Base-by-base conservation (phyloP, 2,797 vertebrate genomes). In the Fistularia tabacaria region DNA sequence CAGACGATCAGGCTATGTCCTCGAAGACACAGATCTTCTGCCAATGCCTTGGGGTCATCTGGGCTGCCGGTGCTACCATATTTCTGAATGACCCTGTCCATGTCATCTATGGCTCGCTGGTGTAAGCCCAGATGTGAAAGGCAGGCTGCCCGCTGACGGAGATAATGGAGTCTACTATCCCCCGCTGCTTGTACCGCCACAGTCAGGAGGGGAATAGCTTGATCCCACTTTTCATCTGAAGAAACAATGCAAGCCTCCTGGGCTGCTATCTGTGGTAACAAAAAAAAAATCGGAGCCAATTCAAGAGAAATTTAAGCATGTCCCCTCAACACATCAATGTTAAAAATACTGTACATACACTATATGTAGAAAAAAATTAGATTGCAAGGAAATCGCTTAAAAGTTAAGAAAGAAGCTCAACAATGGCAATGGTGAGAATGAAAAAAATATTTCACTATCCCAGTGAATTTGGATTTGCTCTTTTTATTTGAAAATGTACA, bases 111-210 rank as follows among this genome's bases (percentile, higher is more conserved):
- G 1, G 93, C 94, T 6, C 58, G 78, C 14, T 81, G 54, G 0
- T 93, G 90, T 3, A 91, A 76, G 36, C 80, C 87, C 43, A 96
- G 85, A 49, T 88, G 88, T 0, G 70, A 74, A 0, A 96, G 85
- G 77, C 94, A 97, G 13, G 82, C 54, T 0, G 92, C 93, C 0
- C 95, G 90, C 51, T 84, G 90, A 10, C 94, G 88, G 40, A 96
- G 88, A 48, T 90, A 87, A 44, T 82, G 73, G 2, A 84, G 77
- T 12, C 78, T 82, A 44, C 76, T 62, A 64, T 83, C 42, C 63
- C 79, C 42, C 64, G 62, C 69, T 0, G 92, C 89, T 69, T 89
- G 73, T n/a, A 94, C 64, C 0, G 94, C 93, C 66, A 98, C 82
- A 0, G 90, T 93, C 45, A 92, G 89, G 6, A 94, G 92, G 7